Percentiles rank a stretch among this genome's conserved stretches.
Conservation (phyloP, 2,888 invertebrate genomes). For the Ornithoptera priamus region DNA sequence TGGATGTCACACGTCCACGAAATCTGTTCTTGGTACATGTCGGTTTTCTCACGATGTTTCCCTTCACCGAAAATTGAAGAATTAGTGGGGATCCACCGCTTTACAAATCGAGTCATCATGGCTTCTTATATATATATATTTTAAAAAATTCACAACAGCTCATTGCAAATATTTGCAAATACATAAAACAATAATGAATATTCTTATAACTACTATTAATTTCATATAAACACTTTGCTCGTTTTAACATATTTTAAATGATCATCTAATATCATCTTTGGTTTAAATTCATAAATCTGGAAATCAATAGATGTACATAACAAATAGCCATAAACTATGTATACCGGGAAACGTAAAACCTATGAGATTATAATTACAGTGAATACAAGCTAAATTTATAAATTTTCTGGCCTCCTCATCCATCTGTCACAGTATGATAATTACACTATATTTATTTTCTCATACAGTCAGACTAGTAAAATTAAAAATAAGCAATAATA, state of each 20-base stretch:
- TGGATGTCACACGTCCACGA: no score
- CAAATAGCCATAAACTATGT: neutral
- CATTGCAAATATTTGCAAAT: constrained; percentile 20
- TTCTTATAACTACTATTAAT: constrained; percentile 7
- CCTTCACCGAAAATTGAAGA: no score
- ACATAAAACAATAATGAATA: constrained; percentile 7
- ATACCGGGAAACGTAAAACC: neutral
- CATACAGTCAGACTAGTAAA: constrained; percentile 45
- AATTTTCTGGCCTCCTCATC: no score
- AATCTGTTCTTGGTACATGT: no score
- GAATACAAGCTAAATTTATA: no score
- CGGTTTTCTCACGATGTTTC: no score
- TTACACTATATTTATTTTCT: constrained; percentile 26
- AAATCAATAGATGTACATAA: constrained; percentile 14
- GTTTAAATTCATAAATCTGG: constrained; percentile 51
- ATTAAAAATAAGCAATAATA: constrained; percentile 35
- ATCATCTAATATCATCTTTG: constrained; percentile 73
- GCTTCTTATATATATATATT: no score
- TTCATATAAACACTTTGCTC: neutral
- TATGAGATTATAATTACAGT: neutral
- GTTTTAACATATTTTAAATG: constrained; percentile 38
- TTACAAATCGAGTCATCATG: no score
- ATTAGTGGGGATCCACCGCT: no score
- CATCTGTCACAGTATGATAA: neutral
- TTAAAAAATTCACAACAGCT: constrained; percentile 11